These are phyloP conservation scores for Apamea sordens DNA, from an alignment of 2,888 invertebrate species.

Conservation along the genomic window DNA sequence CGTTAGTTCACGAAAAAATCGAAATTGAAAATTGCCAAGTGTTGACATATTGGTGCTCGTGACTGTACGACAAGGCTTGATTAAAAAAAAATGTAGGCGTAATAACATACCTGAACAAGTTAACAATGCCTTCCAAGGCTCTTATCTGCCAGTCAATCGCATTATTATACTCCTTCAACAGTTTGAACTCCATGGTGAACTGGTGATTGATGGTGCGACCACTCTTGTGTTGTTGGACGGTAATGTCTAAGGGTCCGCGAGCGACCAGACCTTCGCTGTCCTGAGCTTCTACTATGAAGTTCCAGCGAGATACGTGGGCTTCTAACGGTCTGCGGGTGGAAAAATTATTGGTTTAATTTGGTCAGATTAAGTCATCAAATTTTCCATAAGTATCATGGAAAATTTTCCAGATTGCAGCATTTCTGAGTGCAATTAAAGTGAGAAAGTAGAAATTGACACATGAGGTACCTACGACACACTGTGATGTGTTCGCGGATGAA, in stretches of 20 bases:
- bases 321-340: conserved; percentile 92
- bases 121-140: conserved; percentile 90
- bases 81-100: neutral
- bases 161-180: conserved; percentile 88
- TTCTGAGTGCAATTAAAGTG: neutral
- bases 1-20: too few species aligned
- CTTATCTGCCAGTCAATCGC: conserved; percentile 95
- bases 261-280: conserved; percentile 94
- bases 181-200: conserved; percentile 92
- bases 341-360: neutral
- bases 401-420: neutral
- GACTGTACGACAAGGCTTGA: neutral
- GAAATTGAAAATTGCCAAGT: too few species aligned
- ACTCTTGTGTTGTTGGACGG: conserved; percentile 95
- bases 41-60: too few species aligned
- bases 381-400: too few species aligned
- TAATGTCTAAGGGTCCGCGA: conserved; percentile 93
- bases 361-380: neutral
- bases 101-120: conserved; percentile 84
- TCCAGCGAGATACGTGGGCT: conserved; percentile 95
- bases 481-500: too few species aligned
- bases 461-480: neutral
- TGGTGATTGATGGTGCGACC: conserved; percentile 95
- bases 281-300: conserved; percentile 94
- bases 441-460: neutral